Evolutionary conservation across 2,888 invertebrate genomes (phyloP), one percentile per base, ranked within the genome.

Genomic region (Embidobia sp.): DNA sequence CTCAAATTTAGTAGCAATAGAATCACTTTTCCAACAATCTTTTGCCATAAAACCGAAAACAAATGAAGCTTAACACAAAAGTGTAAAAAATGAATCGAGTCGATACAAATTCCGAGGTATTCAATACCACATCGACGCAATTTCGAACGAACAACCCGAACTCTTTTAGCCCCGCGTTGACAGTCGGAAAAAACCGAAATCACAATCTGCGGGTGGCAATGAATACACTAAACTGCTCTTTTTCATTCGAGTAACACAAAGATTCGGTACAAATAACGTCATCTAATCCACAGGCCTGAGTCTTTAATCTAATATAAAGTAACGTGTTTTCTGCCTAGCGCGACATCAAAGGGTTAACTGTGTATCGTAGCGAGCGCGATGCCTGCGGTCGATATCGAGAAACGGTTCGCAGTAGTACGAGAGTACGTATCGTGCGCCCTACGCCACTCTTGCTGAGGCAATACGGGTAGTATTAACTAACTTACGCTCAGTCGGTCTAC

Each of bases 311-410:
- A 19, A 63, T 55, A 63, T 51, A 63, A 61, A 46, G 22, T 35
- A 31, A 13, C 26, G 26, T 27, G 31, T 72, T 53, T 61, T 61
- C 46, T 16, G 15, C 16, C 31, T 19, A 57, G 27, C 13, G 19
- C 31, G 27, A 61, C 55, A 48, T 67, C 75, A 75, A 67, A 75
- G 75, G 67, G 61, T 63, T 63, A 59, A 74, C 37, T 31, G 22
- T 75, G 16, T 11, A 26, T 10, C 6, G 49, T n/a, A 57, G 35
- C 44, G 35, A 37, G 59, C 44, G 31, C 44, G 51, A 57, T 46
- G 51, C 66, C 29, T 51, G 42, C 55, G 64, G 49, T 63, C 69
- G 63, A 75, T 75, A 75, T 75, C 49, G 63, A 75, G 75, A 63
- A 69, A 75, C 63, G 49, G 61, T 57, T 55, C 35, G 63, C 55